phyloP scores from a whole-genome alignment of 2,113 vertebrate genomes.

The Rhadina sibilatrix region DNA sequence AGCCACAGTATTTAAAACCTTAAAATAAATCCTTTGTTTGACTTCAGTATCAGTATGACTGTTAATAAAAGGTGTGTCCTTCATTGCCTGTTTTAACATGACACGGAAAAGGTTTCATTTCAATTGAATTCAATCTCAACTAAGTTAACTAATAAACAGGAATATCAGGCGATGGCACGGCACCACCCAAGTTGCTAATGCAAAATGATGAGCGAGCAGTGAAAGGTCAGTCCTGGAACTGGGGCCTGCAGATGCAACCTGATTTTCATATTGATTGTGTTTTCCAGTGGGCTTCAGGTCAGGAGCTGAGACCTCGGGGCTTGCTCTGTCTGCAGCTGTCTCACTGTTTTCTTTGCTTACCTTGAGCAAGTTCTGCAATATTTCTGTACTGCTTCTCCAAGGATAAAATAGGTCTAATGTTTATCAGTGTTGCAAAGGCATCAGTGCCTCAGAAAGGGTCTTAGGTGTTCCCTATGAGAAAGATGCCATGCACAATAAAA shows the following conservation, averaged over 20 bases:
- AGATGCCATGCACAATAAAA: neutral
- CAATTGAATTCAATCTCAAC: conserved; percentile 21
- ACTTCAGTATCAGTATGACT: neutral
- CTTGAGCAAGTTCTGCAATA: neutral
- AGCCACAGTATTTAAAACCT: neutral
- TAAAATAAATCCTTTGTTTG: neutral
- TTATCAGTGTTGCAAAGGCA: neutral
- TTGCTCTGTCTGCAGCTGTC: neutral
- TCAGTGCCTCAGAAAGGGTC: neutral
- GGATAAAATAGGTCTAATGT: neutral
- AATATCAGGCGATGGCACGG: neutral
- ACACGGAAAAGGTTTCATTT: conserved; percentile 28
- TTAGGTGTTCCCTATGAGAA: neutral
- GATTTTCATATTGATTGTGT: neutral
- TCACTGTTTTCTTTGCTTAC: neutral
- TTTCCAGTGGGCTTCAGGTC: neutral
- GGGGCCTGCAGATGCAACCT: neutral
- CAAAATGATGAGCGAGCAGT: neutral
- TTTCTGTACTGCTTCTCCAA: neutral
- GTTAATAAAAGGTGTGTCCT: neutral
- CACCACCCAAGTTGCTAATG: conserved; percentile 24
- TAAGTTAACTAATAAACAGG: conserved; percentile 49
- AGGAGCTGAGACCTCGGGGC: neutral
- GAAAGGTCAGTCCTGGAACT: neutral
- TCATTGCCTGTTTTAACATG: neutral